Conservation (phyloP, 2,888 invertebrate species). For the Amiota communis region DNA sequence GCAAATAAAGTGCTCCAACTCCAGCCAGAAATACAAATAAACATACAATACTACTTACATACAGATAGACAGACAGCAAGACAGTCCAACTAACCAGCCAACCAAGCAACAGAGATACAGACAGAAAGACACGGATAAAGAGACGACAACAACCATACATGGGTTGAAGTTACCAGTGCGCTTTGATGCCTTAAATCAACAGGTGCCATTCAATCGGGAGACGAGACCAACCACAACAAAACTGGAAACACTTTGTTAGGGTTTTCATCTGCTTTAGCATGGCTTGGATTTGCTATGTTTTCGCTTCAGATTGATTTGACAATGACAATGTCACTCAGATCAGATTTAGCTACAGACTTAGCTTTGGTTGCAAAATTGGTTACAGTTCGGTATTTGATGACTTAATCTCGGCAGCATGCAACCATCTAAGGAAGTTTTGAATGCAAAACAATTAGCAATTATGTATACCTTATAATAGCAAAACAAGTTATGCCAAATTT, state of each 20-base stretch:
- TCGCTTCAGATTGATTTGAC: background rate
- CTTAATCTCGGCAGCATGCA: background rate
- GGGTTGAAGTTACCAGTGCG: background rate
- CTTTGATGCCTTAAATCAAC: conserved; percentile 16
- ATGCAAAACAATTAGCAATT: too few species aligned
- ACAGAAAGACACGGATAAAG: too few species aligned
- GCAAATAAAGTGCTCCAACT: conserved; percentile 18
- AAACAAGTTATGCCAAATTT: too few species aligned
- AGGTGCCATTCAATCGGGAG: conserved; percentile 14
- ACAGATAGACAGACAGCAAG: too few species aligned
- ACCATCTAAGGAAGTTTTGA: too few species aligned
- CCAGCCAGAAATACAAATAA: background rate
- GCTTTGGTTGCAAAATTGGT: background rate
- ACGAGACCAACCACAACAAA: background rate
- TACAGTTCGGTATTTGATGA: conserved; percentile 9
- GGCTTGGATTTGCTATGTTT: background rate
- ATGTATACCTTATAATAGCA: too few species aligned
- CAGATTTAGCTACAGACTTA: background rate
- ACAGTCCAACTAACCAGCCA: too few species aligned
- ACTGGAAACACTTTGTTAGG: background rate
- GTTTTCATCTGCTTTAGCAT: background rate
- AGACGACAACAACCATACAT: background rate
- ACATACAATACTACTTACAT: too few species aligned
- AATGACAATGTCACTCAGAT: conserved; percentile 7
- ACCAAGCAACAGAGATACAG: too few species aligned